These are phyloP conservation scores for Phengaris arion DNA, from an alignment of 2,888 invertebrate species.

Conservation along the genomic window DNA sequence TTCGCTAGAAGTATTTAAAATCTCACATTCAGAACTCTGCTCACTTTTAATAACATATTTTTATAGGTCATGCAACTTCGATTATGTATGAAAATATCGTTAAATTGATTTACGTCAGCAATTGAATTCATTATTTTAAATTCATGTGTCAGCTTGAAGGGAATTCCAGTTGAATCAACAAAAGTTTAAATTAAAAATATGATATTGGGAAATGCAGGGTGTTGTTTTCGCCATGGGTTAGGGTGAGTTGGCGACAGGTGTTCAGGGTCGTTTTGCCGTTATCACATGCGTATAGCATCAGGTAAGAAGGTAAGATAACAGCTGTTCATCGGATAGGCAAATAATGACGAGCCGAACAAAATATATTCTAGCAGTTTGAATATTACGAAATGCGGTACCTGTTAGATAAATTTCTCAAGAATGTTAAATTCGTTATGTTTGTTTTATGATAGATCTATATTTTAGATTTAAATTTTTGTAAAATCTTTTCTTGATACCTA, in stretches of 20 bases:
- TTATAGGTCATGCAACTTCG: not conserved
- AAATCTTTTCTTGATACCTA: too few relatives aligned
- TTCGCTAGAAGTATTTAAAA: too few relatives aligned
- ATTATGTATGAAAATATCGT: not conserved
- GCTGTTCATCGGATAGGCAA: constrained; percentile 21
- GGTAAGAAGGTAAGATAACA: not conserved
- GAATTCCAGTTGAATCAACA: constrained; percentile 10
- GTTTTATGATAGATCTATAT: not conserved
- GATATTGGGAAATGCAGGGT: constrained; percentile 3
- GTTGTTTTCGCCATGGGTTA: constrained; percentile 15
- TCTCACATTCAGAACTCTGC: too few relatives aligned
- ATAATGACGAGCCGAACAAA: constrained; percentile 6
- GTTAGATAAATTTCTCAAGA: not conserved
- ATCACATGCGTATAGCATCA: constrained; percentile 1
- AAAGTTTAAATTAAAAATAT: not conserved
- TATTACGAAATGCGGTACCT: not conserved
- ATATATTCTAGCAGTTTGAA: not conserved
- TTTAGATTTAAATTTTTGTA: not conserved
- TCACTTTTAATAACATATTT: too few relatives aligned
- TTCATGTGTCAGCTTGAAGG: not conserved
- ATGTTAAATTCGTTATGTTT: not conserved
- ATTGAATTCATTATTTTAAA: not conserved
- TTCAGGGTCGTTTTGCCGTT: not conserved
- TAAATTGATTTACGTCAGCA: not conserved
- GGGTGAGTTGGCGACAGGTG: constrained; percentile 20